Conservation (phyloP, 2,797 vertebrate species). For the Siniperca obscura region DNA sequence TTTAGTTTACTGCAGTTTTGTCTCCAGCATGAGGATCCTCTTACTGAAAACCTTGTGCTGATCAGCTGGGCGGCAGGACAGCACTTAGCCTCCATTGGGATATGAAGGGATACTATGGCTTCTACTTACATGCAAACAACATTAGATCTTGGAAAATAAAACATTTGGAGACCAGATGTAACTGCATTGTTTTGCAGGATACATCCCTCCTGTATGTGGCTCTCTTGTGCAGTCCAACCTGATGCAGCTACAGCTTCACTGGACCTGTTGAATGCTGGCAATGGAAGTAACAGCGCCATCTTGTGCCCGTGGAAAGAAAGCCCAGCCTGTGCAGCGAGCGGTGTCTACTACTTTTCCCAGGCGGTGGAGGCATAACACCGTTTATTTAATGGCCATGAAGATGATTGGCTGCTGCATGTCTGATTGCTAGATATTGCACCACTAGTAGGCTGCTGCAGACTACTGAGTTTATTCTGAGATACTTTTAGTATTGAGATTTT, state of each 20-base stretch:
- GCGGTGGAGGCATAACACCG: slow-evolving; percentile 59
- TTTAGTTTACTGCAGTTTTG: background rate
- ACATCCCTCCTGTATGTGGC: background rate
- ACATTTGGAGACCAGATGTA: background rate
- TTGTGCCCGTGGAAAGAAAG: slow-evolving; percentile 14
- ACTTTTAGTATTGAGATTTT: background rate
- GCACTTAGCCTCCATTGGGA: too few relatives aligned
- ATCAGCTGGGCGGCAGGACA: background rate
- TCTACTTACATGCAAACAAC: background rate
- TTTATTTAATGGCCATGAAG: background rate
- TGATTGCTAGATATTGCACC: background rate
- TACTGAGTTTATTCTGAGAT: background rate
- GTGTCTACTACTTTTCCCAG: slow-evolving; percentile 5
- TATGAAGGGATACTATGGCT: background rate
- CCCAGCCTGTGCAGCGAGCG: background rate
- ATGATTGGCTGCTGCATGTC: background rate
- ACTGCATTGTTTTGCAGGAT: background rate
- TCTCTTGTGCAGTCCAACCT: background rate
- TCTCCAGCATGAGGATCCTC: background rate
- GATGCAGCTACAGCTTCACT: background rate
- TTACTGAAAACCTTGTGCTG: background rate
- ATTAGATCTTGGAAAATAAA: background rate
- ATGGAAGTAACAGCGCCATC: slow-evolving; percentile 57
- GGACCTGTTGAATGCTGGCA: slow-evolving; percentile 59
- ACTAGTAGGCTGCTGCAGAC: background rate